Evolutionary conservation across 2,888 invertebrate species (phyloP), one percentile per base, ranked within the genome.

Genomic region (Clivina fossor): DNA sequence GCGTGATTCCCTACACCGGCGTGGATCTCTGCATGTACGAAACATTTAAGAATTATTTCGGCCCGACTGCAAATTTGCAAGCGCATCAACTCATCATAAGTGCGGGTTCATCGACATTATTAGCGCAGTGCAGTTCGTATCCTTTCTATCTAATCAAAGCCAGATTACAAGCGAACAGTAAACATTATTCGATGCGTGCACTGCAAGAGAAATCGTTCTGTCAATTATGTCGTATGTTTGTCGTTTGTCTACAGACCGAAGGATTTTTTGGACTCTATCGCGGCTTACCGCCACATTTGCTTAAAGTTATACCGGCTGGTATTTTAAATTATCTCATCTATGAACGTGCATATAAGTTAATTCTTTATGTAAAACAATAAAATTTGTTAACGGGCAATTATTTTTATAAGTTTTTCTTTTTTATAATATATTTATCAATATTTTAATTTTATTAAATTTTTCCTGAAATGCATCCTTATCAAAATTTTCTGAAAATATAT

Each of bases 71-170:
- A n/a, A n/a, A n/a, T n/a, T n/a, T n/a, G n/a, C n/a, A n/a, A n/a
- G n/a, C n/a, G n/a, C n/a, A n/a, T n/a, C n/a, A n/a, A n/a, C n/a
- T n/a, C n/a, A n/a, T n/a, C n/a, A n/a, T n/a, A n/a, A n/a, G n/a
- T n/a, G n/a, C n/a, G n/a, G n/a, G n/a, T n/a, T n/a, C n/a, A n/a
- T n/a, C n/a, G n/a, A n/a, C n/a, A n/a, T 24, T 9, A 49, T 41
- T 24, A 13, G 13, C 4, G 56, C 48, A 56, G 19, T 18, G 28
- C 22, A 8, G 13, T 9, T 11, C 56, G 5, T 56, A 56, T 32
- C 56, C 56, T 9, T 49, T 56, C 9, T 37, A 46, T 18, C 20
- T 55, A 11, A 11, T 47, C n/a, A 55, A 55, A 37, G 20, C 47
- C 1, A 20, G 55, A 37, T 9, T 28, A 19, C 55, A 55, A 37